Conservation (phyloP, 2,797 vertebrate genomes). For the Mallotus villosus region DNA sequence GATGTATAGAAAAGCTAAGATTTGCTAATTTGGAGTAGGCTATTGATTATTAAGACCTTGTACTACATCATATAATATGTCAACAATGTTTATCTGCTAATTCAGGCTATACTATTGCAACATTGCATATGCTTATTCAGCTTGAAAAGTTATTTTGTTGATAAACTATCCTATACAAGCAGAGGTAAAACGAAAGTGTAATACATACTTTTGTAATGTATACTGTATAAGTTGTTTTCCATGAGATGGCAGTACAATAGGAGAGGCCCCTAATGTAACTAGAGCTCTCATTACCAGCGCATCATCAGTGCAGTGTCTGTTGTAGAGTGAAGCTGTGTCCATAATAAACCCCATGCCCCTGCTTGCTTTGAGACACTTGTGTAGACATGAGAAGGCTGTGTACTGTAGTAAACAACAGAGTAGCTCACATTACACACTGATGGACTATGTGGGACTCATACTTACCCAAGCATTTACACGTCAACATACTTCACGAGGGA, state of each 20-base stretch:
- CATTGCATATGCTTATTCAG: too few relatives aligned
- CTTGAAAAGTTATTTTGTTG: not conserved
- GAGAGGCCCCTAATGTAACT: conserved; percentile 37
- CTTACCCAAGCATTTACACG: not conserved
- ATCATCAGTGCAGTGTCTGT: conserved; percentile 18
- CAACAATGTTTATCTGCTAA: too few relatives aligned
- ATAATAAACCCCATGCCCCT: not conserved
- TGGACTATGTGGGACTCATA: not conserved
- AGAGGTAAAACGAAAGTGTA: not conserved
- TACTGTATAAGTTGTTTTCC: not conserved
- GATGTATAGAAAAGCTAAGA: too few relatives aligned
- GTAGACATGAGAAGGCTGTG: not conserved
- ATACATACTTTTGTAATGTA: not conserved
- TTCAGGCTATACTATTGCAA: too few relatives aligned
- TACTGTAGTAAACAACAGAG: not conserved
- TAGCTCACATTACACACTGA: not conserved
- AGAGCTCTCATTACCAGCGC: conserved; percentile 37
- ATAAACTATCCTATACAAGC: not conserved
- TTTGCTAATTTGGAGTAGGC: too few relatives aligned
- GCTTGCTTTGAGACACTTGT: not conserved
- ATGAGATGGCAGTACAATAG: conserved; percentile 3
- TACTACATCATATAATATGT: too few relatives aligned
- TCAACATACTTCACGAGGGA: not conserved
- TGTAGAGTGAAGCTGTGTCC: not conserved
- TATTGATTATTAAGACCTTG: too few relatives aligned